Percentiles rank a stretch among this genome's conserved stretches.
Conservation (phyloP, 2,113 vertebrate genomes). For the Engraulis encrasicolus region DNA sequence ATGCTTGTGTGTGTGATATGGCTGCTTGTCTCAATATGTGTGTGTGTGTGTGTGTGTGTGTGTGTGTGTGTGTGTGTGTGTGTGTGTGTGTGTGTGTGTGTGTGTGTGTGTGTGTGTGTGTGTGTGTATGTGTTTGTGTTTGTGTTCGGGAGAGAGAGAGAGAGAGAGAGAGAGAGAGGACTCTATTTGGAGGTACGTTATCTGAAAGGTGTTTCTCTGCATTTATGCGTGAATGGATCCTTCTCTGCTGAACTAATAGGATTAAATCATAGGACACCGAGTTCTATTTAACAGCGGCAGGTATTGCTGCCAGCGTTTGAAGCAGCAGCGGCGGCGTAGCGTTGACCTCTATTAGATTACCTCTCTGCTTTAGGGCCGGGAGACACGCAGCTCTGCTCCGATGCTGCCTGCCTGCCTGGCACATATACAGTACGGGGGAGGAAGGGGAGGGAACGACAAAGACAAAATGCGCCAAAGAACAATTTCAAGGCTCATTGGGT, state of each 20-base stretch:
- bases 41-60: too few species aligned
- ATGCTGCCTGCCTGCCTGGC: too few species aligned
- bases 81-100: too few species aligned
- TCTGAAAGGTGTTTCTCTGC: conserved; percentile 48
- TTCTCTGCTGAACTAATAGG: conserved; percentile 55
- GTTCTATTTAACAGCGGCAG: conserved; percentile 34
- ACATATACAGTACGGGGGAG: too few species aligned
- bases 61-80: too few species aligned
- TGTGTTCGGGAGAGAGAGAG: conserved; percentile 16
- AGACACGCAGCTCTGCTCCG: not conserved
- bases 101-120: too few species aligned
- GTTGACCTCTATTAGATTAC: conserved; percentile 43
- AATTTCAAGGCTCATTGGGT: not conserved
- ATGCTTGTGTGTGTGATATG: too few species aligned
- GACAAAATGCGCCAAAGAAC: not conserved
- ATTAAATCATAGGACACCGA: conserved; percentile 52
- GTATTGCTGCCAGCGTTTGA: conserved; percentile 47
- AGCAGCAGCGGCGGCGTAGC: conserved; percentile 33
- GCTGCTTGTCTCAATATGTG: too few species aligned
- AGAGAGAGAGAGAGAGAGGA: conserved; percentile 33
- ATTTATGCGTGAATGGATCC: conserved; percentile 50
- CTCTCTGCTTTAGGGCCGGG: not conserved
- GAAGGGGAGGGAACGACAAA: not conserved
- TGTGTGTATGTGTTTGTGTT: too few species aligned
- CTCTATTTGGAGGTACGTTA: too few species aligned